phyloP scores from a whole-genome alignment of 2,797 vertebrate species.

The Sebastiscus albofasciatus region DNA sequence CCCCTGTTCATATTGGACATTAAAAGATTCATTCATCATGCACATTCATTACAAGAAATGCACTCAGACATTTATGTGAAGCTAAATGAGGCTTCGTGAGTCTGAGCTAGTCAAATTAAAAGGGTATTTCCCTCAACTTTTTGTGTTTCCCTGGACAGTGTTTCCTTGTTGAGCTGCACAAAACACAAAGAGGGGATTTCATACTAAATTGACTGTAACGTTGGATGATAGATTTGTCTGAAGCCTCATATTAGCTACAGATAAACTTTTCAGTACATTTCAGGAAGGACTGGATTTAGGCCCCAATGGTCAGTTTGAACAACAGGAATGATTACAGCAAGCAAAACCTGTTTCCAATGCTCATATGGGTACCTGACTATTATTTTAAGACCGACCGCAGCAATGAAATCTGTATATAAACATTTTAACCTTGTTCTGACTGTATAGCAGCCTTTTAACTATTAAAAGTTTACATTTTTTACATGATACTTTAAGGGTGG shows the following conservation, averaged over 20 bases:
- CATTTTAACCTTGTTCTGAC: background rate
- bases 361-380: no score
- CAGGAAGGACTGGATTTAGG: no score
- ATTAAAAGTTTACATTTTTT: background rate
- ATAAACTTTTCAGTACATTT: no score
- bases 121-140: background rate
- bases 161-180: background rate
- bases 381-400: no score
- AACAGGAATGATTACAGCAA: no score
- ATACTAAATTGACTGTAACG: no score
- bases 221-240: no score
- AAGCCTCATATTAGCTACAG: no score
- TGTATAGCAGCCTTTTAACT: background rate
- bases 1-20: background rate
- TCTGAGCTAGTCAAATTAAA: background rate
- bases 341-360: no score
- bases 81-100: background rate
- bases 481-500: background rate
- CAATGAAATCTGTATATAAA: no score
- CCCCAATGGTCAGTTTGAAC: no score
- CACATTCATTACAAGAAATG: background rate
- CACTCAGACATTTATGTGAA: background rate
- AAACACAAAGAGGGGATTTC: background rate
- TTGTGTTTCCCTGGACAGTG: background rate
- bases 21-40: background rate